Evolutionary conservation across 2,888 invertebrate genomes (phyloP).

Genomic region (Eristalinus aeneus): DNA sequence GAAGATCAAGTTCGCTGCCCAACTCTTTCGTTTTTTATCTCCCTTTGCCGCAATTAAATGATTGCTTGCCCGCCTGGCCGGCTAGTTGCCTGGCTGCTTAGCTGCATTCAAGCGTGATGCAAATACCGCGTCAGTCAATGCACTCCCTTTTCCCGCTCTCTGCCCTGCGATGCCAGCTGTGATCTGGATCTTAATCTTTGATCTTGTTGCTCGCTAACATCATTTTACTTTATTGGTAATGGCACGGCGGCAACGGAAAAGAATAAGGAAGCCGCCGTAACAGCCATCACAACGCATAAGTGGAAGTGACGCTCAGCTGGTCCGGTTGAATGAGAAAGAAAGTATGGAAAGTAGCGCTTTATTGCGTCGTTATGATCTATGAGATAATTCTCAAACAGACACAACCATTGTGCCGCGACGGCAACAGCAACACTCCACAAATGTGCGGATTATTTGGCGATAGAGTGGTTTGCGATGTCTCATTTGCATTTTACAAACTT

Average conservation of each 20-base stretch:
- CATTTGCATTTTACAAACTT: background rate
- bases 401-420: conserved; percentile 17
- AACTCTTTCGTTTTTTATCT: conserved; percentile 43
- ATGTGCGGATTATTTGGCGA: background rate
- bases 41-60: background rate
- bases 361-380: conserved; percentile 17
- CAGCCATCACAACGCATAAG: background rate
- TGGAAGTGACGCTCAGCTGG: conserved; percentile 5
- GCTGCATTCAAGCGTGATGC: conserved; percentile 31
- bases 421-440: conserved; percentile 30
- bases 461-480: background rate
- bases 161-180: conserved; percentile 31
- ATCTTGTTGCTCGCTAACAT: conserved; percentile 15
- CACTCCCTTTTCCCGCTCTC: conserved; percentile 31
- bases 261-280: too few species aligned
- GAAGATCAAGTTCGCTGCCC: conserved; percentile 60
- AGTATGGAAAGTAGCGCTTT: conserved; percentile 24
- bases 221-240: background rate
- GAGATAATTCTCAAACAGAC: conserved; percentile 43
- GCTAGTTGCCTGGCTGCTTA: too few species aligned
- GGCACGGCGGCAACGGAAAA: too few species aligned
- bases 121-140: conserved; percentile 10
- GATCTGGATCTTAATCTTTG: conserved; percentile 50
- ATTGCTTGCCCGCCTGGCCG: background rate
- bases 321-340: background rate